phyloP scores from a whole-genome alignment of 2,797 vertebrate genomes.

The Psittacula echo region DNA sequence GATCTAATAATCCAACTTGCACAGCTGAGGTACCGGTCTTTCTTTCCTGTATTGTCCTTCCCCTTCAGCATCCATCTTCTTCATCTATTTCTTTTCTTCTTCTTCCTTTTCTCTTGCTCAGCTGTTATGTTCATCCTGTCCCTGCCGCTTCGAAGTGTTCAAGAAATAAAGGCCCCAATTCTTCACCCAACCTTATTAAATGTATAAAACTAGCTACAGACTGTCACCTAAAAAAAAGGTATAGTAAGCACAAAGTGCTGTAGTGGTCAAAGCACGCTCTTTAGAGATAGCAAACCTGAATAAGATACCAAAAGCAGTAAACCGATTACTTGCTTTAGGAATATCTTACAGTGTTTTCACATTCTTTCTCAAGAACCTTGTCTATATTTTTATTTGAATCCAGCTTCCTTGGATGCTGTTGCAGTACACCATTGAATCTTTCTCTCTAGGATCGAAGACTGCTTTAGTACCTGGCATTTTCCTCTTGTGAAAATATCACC shows the following conservation, averaged over 20 bases:
- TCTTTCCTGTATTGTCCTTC: background rate
- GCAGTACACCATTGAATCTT: background rate
- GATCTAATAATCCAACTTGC: background rate
- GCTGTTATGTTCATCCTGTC: background rate
- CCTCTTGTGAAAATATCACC: background rate
- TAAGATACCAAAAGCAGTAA: background rate
- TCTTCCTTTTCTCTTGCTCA: background rate
- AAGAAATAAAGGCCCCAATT: background rate
- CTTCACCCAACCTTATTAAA: background rate
- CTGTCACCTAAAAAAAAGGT: background rate
- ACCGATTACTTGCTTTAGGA: background rate
- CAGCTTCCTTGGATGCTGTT: background rate
- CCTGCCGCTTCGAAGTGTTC: background rate
- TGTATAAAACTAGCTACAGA: background rate
- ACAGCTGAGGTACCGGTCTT: background rate
- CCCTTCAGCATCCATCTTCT: background rate
- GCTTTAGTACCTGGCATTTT: background rate
- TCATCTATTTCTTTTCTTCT: background rate
- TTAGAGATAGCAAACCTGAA: background rate
- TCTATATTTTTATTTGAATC: background rate
- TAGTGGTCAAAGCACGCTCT: background rate
- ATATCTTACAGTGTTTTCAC: background rate
- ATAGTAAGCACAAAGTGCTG: background rate
- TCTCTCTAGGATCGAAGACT: background rate
- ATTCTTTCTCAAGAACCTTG: background rate